Percentiles rank a stretch among this genome's conserved stretches.
phyloP scores from a whole-genome alignment of 2,113 vertebrate genomes.

The Tor tambroides region DNA sequence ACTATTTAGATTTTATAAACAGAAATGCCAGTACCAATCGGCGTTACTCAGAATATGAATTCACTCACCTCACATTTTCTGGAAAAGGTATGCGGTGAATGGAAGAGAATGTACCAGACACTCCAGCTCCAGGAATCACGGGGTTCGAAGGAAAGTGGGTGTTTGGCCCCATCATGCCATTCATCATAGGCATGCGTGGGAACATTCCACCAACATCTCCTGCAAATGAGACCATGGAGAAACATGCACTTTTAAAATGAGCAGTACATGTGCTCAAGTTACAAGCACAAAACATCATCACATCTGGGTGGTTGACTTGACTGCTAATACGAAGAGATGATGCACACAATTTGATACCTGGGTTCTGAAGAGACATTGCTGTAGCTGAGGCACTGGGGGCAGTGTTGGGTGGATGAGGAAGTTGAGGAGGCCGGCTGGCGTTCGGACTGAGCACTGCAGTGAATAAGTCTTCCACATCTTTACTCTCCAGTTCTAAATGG shows the following conservation, averaged over 20 bases:
- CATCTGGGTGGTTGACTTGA: background rate
- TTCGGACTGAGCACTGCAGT: constrained; percentile 92
- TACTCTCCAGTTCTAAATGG: constrained; percentile 89
- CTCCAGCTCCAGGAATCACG: constrained; percentile 72
- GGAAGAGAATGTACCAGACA: constrained; percentile 76
- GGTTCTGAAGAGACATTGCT: constrained; percentile 74
- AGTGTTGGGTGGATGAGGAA: constrained; percentile 68
- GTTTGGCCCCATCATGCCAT: constrained; percentile 84
- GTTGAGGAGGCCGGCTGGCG: constrained; percentile 71
- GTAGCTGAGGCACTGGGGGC: constrained; percentile 42
- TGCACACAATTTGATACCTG: constrained; percentile 67
- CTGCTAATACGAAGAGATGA: background rate
- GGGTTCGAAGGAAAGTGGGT: constrained; percentile 77
- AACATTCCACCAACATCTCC: constrained; percentile 75
- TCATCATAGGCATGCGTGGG: constrained; percentile 86
- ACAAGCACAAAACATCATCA: background rate
- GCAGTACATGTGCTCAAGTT: background rate
- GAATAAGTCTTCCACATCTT: constrained; percentile 96
- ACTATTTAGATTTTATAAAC: background rate
- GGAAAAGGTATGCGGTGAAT: constrained; percentile 77
- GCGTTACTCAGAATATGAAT: background rate
- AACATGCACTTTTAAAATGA: background rate
- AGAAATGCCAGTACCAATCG: background rate
- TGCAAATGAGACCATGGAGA: constrained; percentile 57
- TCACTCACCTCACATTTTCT: constrained; percentile 66